Conservation (phyloP, 2,797 vertebrate genomes). For the Notolabrus celidotus region DNA sequence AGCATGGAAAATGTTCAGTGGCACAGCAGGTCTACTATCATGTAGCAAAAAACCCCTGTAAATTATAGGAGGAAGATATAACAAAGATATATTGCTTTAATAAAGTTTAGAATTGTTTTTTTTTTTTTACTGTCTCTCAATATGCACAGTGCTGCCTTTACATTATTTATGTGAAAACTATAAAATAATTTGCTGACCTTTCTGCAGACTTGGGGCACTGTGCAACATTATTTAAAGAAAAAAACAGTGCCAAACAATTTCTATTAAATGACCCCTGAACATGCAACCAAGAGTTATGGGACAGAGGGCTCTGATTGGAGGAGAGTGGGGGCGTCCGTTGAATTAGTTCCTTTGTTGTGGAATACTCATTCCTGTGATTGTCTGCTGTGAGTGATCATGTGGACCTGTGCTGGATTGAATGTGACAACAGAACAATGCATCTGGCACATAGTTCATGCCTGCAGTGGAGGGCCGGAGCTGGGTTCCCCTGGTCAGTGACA, state of each 20-base stretch:
- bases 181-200: not conserved
- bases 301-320: conserved; percentile 60
- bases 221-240: conserved; percentile 22
- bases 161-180: not conserved
- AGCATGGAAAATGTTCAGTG: conserved; percentile 33
- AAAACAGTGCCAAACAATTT: conserved; percentile 8
- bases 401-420: conserved; percentile 62
- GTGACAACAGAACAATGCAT: conserved; percentile 79
- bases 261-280: conserved; percentile 33
- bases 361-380: conserved; percentile 60
- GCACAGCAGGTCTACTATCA: conserved; percentile 17
- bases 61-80: conserved; percentile 11
- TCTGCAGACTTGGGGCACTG: not conserved
- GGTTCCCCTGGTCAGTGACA: conserved; percentile 7
- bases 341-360: conserved; percentile 67
- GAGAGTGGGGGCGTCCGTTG: conserved; percentile 54
- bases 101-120: conserved; percentile 23
- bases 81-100: not conserved
- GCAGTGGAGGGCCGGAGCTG: conserved; percentile 12
- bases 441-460: conserved; percentile 30
- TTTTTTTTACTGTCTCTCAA: conserved; percentile 1
- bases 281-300: conserved; percentile 27
- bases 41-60: conserved; percentile 28
- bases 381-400: conserved; percentile 61
- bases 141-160: not conserved